phyloP scores from a whole-genome alignment of 2,113 vertebrate genomes.

The Lepisosteus osseus region DNA sequence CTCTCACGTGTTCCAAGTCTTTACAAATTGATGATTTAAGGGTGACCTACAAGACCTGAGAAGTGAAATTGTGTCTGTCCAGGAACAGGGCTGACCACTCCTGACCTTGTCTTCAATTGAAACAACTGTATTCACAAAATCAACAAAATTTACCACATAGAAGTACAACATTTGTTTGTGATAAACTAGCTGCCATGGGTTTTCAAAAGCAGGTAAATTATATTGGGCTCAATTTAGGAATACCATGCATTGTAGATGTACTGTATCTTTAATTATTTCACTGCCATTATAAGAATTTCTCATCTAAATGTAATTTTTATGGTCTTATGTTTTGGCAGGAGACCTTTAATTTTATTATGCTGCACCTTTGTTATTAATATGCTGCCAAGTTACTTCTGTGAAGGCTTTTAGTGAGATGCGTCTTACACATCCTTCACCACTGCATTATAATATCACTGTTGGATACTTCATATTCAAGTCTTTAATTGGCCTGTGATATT shows the following conservation, averaged over 20 bases:
- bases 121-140: too few relatives aligned
- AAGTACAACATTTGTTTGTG: background rate
- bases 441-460: constrained; percentile 57
- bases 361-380: constrained; percentile 66
- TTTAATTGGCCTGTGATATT: constrained; percentile 45
- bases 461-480: constrained; percentile 56
- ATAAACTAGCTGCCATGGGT: background rate
- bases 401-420: constrained; percentile 60
- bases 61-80: too few relatives aligned
- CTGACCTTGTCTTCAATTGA: too few relatives aligned
- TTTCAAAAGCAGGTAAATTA: background rate
- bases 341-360: constrained; percentile 66
- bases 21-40: too few relatives aligned
- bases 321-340: constrained; percentile 58
- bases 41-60: too few relatives aligned
- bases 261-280: constrained; percentile 42
- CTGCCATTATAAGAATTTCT: constrained; percentile 39
- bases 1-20: too few relatives aligned
- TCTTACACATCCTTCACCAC: constrained; percentile 64
- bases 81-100: too few relatives aligned
- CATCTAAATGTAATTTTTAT: constrained; percentile 64
- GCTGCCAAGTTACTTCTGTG: constrained; percentile 48
- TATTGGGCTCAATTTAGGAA: background rate
- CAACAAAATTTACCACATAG: too few relatives aligned
- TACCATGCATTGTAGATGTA: constrained; percentile 28